phyloP scores from a whole-genome alignment of 2,888 invertebrate genomes.

The Caenorhabditis sp. region DNA sequence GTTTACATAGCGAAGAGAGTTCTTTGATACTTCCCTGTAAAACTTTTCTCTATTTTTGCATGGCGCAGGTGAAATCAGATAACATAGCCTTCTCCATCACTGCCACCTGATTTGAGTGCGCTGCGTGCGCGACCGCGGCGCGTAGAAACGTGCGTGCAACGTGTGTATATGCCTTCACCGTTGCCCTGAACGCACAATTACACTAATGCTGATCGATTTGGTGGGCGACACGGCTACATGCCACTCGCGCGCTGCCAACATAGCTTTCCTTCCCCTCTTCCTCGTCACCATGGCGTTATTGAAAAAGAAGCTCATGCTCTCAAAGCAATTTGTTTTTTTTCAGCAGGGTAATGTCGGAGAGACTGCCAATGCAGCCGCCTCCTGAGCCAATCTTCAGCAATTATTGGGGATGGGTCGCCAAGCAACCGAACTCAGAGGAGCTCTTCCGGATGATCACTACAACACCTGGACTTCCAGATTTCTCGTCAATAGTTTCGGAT shows the following conservation, averaged over 20 bases:
- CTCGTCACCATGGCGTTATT: too few species aligned
- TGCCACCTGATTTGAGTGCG: conserved; percentile 14
- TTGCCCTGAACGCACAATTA: conserved; percentile 55
- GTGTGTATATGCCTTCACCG: conserved; percentile 23
- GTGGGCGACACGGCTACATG: background rate
- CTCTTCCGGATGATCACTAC: conserved; percentile 20
- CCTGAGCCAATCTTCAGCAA: conserved; percentile 1
- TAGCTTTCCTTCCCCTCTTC: background rate
- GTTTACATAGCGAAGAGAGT: too few species aligned
- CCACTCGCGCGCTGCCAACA: background rate
- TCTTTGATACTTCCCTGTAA: too few species aligned
- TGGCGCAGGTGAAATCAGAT: conserved; percentile 13
- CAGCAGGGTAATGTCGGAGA: conserved; percentile 51
- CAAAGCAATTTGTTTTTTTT: too few species aligned
- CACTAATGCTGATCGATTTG: conserved; percentile 54
- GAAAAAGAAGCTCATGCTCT: too few species aligned
- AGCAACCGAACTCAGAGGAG: conserved; percentile 8
- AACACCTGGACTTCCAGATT: conserved; percentile 25
- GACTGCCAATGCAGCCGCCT: background rate
- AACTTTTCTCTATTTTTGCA: background rate
- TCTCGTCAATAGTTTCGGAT: conserved; percentile 7
- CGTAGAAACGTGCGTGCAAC: conserved; percentile 13
- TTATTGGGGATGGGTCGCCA: conserved; percentile 32
- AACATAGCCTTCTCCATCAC: conserved; percentile 4
- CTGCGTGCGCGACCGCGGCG: conserved; percentile 45